Evolutionary conservation across 1,140 invertebrate genomes (phyloP), one percentile per base, ranked within the genome.

Genomic region (Philaenus spumarius): DNA sequence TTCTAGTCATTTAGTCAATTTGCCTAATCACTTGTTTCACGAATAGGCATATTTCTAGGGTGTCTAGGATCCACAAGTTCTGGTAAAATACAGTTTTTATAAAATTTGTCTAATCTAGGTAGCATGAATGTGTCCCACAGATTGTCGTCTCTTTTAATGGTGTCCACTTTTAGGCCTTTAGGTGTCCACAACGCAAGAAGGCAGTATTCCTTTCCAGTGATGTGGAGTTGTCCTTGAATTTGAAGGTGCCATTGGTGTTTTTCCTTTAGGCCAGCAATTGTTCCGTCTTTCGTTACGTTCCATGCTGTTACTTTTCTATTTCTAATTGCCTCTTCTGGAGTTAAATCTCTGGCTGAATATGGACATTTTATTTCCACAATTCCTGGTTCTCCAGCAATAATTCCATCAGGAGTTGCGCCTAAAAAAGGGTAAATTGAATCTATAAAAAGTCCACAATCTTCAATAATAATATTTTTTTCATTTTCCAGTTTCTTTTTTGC

Each of bases 351-450:
- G 23, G 65, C 68, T 12, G 37, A 55, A 9, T 54, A 52, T 6
- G 70, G 69, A 58, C 70, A 73, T 61, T 73, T 75, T 0, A 73
- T 62, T 64, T 73, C 71, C 1, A 72, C 43, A 15, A 69, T 47
- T 1, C 66, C 65, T 39, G 24, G 22, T 30, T 20, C 34, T 30
- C 51, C 51, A 15, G 24, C 15, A 15, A 47, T 14, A 47, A 17
- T 2, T 14, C 9, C 9, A 30, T 30, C 26, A 4, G 26, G 26
- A 30, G 26, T 30, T 30, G 26, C 26, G 9, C n/a, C 39, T 19
- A 42, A 19, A 14, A 15, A 42, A n/a, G 14, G 39, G n/a, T 15
- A 14, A 19, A 15, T 14, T 42, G 15, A 20, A 22, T 47, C 19
- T n/a, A n/a, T n/a, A n/a, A n/a, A n/a, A n/a, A n/a, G n/a, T n/a